phyloP scores from a whole-genome alignment of 1,140 invertebrate species.

The Drosophila ficusphila region DNA sequence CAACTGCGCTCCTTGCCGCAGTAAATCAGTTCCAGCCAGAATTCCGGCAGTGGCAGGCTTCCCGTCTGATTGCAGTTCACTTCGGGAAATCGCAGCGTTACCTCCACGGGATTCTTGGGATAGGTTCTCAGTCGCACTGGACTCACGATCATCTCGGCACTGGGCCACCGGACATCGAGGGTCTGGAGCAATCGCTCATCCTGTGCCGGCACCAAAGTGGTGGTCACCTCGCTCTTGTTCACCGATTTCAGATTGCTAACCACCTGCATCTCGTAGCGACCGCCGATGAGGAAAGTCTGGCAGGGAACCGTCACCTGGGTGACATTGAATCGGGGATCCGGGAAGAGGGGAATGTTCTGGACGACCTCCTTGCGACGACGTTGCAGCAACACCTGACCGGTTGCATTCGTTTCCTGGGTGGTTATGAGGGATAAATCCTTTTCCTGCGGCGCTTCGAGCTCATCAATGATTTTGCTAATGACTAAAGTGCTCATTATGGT shows the following conservation, averaged over 20 bases:
- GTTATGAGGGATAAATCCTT: background rate
- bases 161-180: conserved; percentile 91
- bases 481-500: conserved; percentile 84
- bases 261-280: conserved; percentile 79
- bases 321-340: conserved; percentile 78
- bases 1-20: conserved; percentile 88
- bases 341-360: conserved; percentile 75
- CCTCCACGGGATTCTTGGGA: conserved; percentile 89
- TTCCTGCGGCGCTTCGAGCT: conserved; percentile 13
- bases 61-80: conserved; percentile 86
- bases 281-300: conserved; percentile 73
- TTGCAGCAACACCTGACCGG: conserved; percentile 58
- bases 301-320: conserved; percentile 81
- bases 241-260: conserved; percentile 68
- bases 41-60: conserved; percentile 87
- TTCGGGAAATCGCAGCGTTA: conserved; percentile 89
- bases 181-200: conserved; percentile 78
- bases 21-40: conserved; percentile 90
- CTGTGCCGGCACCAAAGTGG: conserved; percentile 66
- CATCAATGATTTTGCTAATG: conserved; percentile 84
- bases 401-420: conserved; percentile 1
- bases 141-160: conserved; percentile 88
- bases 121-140: conserved; percentile 91
- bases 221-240: conserved; percentile 55
- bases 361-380: conserved; percentile 78